phyloP scores from a whole-genome alignment of 92 coral and sea anemone genomes.

The Siderastrea siderea region DNA sequence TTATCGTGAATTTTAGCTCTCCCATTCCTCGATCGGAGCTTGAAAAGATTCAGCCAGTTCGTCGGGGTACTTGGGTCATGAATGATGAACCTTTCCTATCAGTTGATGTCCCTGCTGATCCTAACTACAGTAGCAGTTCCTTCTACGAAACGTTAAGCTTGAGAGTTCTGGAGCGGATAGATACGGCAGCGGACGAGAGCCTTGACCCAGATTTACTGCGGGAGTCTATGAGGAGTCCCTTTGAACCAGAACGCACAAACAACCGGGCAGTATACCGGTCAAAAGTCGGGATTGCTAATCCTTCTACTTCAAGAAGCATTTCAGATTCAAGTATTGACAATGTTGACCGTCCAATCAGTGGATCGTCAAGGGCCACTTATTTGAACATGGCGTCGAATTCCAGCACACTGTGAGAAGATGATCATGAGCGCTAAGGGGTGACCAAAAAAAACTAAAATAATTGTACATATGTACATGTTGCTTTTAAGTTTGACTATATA shows the following conservation, averaged over 20 bases:
- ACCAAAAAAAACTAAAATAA: background rate
- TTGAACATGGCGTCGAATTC: background rate
- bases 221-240: conserved; percentile 1
- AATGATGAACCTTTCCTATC: conserved; percentile 16
- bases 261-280: background rate
- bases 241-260: conserved; percentile 1
- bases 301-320: background rate
- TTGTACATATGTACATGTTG: too few species aligned
- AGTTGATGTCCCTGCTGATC: background rate
- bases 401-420: background rate
- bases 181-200: background rate
- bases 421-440: background rate
- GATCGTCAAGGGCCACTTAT: conserved; percentile 1
- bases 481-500: too few species aligned
- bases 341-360: conserved; percentile 23
- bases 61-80: conserved; percentile 17
- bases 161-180: background rate
- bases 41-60: conserved; percentile 19
- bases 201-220: background rate
- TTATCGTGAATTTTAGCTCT: conserved; percentile 1
- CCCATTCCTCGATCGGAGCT: conserved; percentile 10
- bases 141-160: conserved; percentile 26
- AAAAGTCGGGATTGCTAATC: background rate
- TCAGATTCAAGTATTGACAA: background rate
- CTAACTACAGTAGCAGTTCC: background rate